Conservation (phyloP, 2,113 vertebrate genomes). For the Urocolius indicus region DNA sequence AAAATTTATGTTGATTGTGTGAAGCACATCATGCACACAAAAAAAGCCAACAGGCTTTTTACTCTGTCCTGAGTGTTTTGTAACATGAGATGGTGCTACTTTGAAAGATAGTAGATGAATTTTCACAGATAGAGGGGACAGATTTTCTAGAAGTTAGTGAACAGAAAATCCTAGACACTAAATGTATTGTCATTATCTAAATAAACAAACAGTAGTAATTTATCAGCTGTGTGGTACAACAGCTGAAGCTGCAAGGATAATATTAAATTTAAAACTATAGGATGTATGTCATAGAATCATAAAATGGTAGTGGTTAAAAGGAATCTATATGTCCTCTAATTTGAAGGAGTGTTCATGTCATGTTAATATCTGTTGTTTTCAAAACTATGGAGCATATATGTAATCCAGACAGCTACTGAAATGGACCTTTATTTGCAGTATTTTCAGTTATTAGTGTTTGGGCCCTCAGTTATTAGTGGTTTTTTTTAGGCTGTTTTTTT, state of each 20-base stretch:
- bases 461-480: neutral
- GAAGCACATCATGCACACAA: neutral
- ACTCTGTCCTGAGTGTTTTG: neutral
- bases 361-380: neutral
- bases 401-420: neutral
- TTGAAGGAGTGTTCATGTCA: neutral
- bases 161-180: neutral
- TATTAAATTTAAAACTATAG: neutral
- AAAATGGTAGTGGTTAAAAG: too few relatives aligned
- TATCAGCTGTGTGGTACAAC: neutral
- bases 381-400: neutral
- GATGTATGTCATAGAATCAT: too few relatives aligned
- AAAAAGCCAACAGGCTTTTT: neutral
- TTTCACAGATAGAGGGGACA: neutral
- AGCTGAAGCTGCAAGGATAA: neutral
- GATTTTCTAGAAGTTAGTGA: neutral
- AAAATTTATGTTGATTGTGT: neutral
- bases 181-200: neutral
- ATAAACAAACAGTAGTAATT: neutral
- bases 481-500: too few relatives aligned
- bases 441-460: too few relatives aligned
- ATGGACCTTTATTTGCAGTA: neutral
- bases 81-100: neutral
- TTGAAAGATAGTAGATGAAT: neutral
- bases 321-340: neutral